A percentile compares a stretch with the other conserved stretches of the same genome.
Conservation (phyloP, 2,113 vertebrate species). For the Sciurus niger region DNA sequence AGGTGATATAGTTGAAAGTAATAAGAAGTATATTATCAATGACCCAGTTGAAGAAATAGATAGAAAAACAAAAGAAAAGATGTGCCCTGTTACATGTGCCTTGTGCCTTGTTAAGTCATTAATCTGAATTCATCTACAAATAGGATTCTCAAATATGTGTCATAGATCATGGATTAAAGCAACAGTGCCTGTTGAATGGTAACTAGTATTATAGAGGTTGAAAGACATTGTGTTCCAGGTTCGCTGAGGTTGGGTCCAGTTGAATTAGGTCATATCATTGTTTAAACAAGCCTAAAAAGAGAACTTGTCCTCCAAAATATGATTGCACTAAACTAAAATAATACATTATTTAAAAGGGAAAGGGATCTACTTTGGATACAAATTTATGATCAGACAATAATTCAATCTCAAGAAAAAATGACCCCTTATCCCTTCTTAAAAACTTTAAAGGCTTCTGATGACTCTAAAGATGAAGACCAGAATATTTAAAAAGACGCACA, state of each 20-base stretch:
- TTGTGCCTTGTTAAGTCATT: constrained; percentile 23
- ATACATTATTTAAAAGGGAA: constrained; percentile 51
- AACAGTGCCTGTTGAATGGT: background rate
- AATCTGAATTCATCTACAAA: constrained; percentile 26
- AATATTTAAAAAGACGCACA: background rate
- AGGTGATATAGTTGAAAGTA: background rate
- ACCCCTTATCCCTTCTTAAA: background rate
- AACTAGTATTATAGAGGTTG: background rate
- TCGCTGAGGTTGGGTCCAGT: background rate
- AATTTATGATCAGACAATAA: constrained; percentile 63
- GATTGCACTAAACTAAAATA: constrained; percentile 59
- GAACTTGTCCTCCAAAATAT: background rate
- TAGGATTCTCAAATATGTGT: background rate
- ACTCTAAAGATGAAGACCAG: background rate
- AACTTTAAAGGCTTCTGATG: background rate
- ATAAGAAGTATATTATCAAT: background rate
- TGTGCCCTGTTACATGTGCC: background rate
- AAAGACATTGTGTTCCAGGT: background rate
- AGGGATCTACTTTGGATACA: constrained; percentile 57
- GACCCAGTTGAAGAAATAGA: background rate
- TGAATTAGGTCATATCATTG: constrained; percentile 37
- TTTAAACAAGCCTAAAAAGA: constrained; percentile 57
- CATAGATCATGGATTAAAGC: constrained; percentile 1
- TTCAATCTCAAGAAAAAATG: background rate
- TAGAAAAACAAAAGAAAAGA: background rate